Base-by-base conservation (phyloP, 2,113 vertebrate genomes). In the Phycodurus eques region DNA sequence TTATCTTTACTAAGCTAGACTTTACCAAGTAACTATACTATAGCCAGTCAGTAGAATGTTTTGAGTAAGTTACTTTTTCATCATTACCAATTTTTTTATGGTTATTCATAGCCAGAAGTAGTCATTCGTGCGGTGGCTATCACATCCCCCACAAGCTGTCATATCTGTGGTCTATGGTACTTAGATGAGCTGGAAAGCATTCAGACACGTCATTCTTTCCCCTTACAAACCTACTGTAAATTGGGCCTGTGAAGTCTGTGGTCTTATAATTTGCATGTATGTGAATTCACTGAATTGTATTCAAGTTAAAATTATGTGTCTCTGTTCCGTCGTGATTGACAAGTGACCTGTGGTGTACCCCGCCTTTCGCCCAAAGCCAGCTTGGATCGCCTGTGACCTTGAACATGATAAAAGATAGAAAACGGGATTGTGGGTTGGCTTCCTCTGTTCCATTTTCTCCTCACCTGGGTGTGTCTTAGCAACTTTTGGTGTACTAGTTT, bases 161-260 rank as follows among this genome's bases (percentile, higher is more conserved):
- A 17, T 43, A 22, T 17, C 22, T 67, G 35, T 65, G 64, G 43
- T 68, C 1, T 56, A 2, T 54, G 51, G 7, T 22, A 11, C 49
- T 53, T 20, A 53, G 6, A 8, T n/a, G 43, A 19, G 60, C 43
- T 56, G 42, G 69, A 22, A 61, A 47, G 33, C 75, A 64, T 64
- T 81, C 64, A 71, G 64, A 71, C 68, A 70, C n/a, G 35, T 15
- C 11, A 62, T 53, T 65, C 47, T 35, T n/a, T 20, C 47, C 14
- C 31, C 6, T 68, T 33, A 14, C 49, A 47, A 35, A 15, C 5
- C 27, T 42, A 35, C 59, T 35, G 59, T 61, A 35, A 61, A 31
- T 61, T 8, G 14, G 22, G 14, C 31, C 7, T 35, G 6, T 61
- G 31, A 61, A 33, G 31, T 61, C 59, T 61, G 31, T 61, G 59